A percentile compares a stretch with the other conserved stretches of the same genome.
Evolutionary conservation across 2,797 vertebrate species (phyloP).

Genomic region (Pangasius djambal): DNA sequence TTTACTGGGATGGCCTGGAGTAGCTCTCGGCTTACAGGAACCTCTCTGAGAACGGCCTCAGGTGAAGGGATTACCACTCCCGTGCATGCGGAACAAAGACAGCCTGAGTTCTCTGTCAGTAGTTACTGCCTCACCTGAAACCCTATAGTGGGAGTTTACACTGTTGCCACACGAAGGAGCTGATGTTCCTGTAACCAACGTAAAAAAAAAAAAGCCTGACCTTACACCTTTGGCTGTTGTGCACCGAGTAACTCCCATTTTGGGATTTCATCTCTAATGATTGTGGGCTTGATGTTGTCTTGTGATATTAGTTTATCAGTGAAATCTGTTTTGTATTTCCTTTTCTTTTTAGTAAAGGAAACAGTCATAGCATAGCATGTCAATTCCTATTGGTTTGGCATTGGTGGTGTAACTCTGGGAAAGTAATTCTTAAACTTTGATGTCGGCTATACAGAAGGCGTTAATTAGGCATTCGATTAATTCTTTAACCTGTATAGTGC

Average conservation of each 20-base stretch:
- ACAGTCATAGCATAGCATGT: neutral
- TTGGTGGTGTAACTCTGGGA: neutral
- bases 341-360: constrained; percentile 11
- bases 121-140: constrained; percentile 60
- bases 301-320: neutral
- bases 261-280: constrained; percentile 64
- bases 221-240: constrained; percentile 68
- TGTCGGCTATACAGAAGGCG: constrained; percentile 43
- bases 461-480: constrained; percentile 70
- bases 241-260: constrained; percentile 73
- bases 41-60: constrained; percentile 71
- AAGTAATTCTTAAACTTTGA: neutral
- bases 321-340: neutral
- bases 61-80: constrained; percentile 66
- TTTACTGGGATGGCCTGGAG: constrained; percentile 50
- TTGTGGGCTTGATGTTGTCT: constrained; percentile 1
- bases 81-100: constrained; percentile 48
- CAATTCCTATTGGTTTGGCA: neutral
- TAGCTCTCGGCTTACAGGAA: constrained; percentile 64
- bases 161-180: constrained; percentile 63
- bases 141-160: constrained; percentile 73
- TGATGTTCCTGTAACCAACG: constrained; percentile 72
- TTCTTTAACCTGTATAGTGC: constrained; percentile 74
- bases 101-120: constrained; percentile 43
- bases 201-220: constrained; percentile 76